Base-by-base conservation (phyloP, 2,113 vertebrate species). In the Dicerorhinus sumatrensis region DNA sequence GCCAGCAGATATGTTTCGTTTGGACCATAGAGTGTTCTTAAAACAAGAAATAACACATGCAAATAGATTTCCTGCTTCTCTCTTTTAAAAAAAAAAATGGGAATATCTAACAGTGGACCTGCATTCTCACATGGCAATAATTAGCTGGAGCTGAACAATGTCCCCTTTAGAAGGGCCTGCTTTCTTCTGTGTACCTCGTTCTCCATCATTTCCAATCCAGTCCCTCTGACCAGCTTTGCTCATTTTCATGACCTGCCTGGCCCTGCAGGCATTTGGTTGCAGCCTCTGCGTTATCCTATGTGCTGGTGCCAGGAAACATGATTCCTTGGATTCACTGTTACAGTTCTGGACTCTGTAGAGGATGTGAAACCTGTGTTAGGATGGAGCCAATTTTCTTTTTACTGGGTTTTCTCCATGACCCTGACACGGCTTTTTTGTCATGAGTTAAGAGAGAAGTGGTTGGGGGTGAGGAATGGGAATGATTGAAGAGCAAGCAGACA, bases 1-100 rank as follows among this genome's bases (percentile, higher is more conserved):
- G 82, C 75, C 63, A 87, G 58, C 72, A 91, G 51, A 94, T 72
- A n/a, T 92, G 79, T 97, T 98, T 95, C 87, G 92, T 96, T 96
- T 96, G 81, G 92, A 86, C n/a, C 70, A 70, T 16, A 72, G 56
- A 76, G 8, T 46, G 3, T 77, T 83, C 82, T 87, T 76, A 84
- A 93, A 92, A 76, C 60, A 60, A 95, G 86, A 96, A 89, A 83
- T 87, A 96, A 46, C 65, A 29, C 58, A 92, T 93, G 87, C 58
- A 93, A 97, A 87, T 90, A 80, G 67, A 84, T 92, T 95, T 87
- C 84, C 88, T 60, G 54, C 60, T 96, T 80, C 18, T 42, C 21
- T 87, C 36, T 18, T 42, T 42, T 10, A 29, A 36, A 21, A 62
- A 48, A 39, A 51, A 21, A 25, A n/a, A 11, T 0, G 36, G n/a